Percentiles rank a stretch among this genome's conserved stretches.
phyloP scores from a whole-genome alignment of 2,797 vertebrate species.

The Takifugu rubripes region DNA sequence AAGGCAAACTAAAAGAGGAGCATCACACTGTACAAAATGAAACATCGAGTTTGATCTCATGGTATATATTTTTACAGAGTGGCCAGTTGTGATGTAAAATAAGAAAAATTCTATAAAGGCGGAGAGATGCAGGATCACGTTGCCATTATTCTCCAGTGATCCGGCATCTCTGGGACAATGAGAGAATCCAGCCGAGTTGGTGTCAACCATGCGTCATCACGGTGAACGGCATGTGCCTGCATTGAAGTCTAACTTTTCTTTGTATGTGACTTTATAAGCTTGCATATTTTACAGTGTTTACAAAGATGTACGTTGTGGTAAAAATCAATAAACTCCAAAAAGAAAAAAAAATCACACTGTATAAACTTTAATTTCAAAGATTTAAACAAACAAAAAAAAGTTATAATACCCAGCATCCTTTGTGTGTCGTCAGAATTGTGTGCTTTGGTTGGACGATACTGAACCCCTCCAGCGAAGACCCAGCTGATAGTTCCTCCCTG shows the following conservation, averaged over 20 bases:
- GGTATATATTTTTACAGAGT: constrained; percentile 70
- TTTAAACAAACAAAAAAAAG: constrained; percentile 36
- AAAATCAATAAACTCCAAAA: constrained; percentile 68
- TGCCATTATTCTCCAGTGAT: constrained; percentile 38
- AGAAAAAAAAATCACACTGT: constrained; percentile 44
- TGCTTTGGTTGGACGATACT: constrained; percentile 58
- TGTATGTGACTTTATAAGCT: constrained; percentile 76
- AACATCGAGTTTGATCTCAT: constrained; percentile 54
- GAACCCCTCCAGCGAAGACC: constrained; percentile 42
- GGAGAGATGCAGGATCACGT: constrained; percentile 36
- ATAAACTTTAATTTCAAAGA: constrained; percentile 66
- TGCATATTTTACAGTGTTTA: constrained; percentile 81
- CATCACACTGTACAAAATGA: constrained; percentile 63
- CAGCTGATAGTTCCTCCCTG: constrained; percentile 65
- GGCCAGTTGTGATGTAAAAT: constrained; percentile 36
- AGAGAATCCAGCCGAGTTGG: constrained; percentile 38
- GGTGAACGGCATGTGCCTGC: constrained; percentile 76
- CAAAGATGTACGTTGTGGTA: constrained; percentile 74
- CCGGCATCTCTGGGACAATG: constrained; percentile 5
- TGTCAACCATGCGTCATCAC: constrained; percentile 57
- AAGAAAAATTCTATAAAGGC: constrained; percentile 16
- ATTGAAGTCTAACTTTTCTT: constrained; percentile 69
- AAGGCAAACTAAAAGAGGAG: constrained; percentile 30
- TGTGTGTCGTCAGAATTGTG: constrained; percentile 66
- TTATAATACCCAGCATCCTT: constrained; percentile 52